These are phyloP conservation scores for Ypsolopha sequella DNA, from an alignment of 2,888 invertebrate genomes.

Conservation along the genomic window DNA sequence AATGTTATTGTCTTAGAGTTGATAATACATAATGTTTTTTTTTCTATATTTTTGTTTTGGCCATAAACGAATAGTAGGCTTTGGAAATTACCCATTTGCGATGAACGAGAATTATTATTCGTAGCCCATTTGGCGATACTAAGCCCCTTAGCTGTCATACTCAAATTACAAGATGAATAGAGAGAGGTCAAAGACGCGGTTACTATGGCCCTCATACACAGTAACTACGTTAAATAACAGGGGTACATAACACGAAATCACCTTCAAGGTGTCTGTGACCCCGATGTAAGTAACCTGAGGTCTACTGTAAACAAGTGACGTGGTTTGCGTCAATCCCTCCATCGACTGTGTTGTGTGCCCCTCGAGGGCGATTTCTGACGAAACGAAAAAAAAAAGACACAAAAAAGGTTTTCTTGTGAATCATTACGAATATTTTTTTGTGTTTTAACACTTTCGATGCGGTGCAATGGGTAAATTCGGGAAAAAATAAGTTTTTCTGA, in stretches of 20 bases:
- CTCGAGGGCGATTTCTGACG: not conserved
- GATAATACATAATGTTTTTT: too few species aligned
- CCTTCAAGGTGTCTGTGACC: slow-evolving; percentile 68
- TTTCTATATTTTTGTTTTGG: too few species aligned
- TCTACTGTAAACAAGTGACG: slow-evolving; percentile 63
- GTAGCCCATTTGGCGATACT: too few species aligned
- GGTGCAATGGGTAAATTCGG: not conserved
- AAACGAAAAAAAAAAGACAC: not conserved
- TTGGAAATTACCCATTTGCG: too few species aligned
- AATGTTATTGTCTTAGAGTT: too few species aligned
- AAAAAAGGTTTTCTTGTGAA: not conserved
- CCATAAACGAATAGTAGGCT: too few species aligned
- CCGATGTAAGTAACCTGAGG: slow-evolving; percentile 68
- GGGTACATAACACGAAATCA: slow-evolving; percentile 29
- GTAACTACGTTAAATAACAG: slow-evolving; percentile 44
- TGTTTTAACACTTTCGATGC: not conserved
- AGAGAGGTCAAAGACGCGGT: slow-evolving; percentile 62
- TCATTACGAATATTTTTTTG: not conserved
- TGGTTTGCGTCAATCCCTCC: slow-evolving; percentile 56
- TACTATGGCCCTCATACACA: slow-evolving; percentile 11
- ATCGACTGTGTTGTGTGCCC: slow-evolving; percentile 16
- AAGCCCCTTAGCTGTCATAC: too few species aligned
- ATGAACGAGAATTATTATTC: too few species aligned
- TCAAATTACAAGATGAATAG: slow-evolving; percentile 8
- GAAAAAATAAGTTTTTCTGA: too few species aligned